These are phyloP conservation scores for Siniperca obscura DNA, from an alignment of 2,797 vertebrate genomes.

Conservation along the genomic window DNA sequence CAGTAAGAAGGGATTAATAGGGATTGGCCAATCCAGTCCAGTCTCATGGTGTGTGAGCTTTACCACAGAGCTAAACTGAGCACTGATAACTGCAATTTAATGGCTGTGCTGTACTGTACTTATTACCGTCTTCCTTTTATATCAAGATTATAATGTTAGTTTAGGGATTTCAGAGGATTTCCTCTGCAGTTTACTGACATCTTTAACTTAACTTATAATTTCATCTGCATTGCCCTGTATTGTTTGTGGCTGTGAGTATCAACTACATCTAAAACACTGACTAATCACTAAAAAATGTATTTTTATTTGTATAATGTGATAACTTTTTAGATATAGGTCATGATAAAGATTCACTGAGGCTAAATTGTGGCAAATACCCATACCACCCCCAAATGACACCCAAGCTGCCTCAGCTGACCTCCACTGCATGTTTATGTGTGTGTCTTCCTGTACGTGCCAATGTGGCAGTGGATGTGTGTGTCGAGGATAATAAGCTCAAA, in stretches of 20 bases:
- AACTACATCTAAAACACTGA: not conserved
- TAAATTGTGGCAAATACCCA: not conserved
- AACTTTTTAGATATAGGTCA: not conserved
- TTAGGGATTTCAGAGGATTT: not conserved
- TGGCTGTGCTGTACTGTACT: constrained; percentile 25
- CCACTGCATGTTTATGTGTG: not conserved
- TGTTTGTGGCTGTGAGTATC: not conserved
- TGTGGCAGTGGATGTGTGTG: constrained; percentile 44
- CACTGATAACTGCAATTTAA: constrained; percentile 57
- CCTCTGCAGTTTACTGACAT: not conserved
- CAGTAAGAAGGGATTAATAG: constrained; percentile 81
- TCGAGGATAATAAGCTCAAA: constrained; percentile 72
- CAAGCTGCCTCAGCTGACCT: constrained; percentile 31
- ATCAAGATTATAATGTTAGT: not conserved
- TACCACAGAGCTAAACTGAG: constrained; percentile 67
- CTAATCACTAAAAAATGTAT: not conserved
- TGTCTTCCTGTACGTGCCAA: constrained; percentile 40
- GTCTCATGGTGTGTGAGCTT: constrained; percentile 76
- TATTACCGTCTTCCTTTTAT: not conserved
- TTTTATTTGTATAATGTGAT: not conserved
- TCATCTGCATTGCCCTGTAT: not conserved
- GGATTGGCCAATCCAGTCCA: constrained; percentile 78
- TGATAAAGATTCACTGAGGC: not conserved
- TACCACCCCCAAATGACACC: not conserved
- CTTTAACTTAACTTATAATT: not conserved